A percentile compares a stretch with the other conserved stretches of the same genome.
Evolutionary conservation across 2,113 vertebrate genomes (phyloP).

Genomic region (Bolborhynchus lineola): DNA sequence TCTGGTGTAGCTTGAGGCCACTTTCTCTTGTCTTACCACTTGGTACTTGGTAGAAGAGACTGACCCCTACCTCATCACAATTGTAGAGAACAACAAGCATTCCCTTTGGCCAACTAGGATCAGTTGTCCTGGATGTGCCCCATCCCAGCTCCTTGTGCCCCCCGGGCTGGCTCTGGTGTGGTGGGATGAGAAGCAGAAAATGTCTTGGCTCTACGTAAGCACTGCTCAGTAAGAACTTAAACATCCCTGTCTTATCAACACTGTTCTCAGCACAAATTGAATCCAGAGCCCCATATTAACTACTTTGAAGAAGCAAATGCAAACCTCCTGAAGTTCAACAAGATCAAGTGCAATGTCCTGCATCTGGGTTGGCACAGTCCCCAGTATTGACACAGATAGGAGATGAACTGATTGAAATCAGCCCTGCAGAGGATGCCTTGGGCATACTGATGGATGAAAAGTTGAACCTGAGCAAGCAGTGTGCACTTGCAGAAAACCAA

Average conservation of each 20-base stretch:
- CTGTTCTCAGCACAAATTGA: background rate
- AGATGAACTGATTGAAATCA: background rate
- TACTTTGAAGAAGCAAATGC: background rate
- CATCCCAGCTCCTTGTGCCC: background rate
- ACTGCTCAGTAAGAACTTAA: background rate
- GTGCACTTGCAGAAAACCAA: background rate
- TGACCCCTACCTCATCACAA: rapidly evolving
- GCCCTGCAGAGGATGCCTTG: background rate
- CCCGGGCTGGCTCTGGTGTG: background rate
- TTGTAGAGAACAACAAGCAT: background rate
- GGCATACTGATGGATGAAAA: background rate
- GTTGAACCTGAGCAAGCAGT: rapidly evolving
- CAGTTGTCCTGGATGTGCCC: background rate
- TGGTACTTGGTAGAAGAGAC: background rate
- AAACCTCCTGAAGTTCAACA: background rate
- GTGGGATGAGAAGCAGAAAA: background rate
- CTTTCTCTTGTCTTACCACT: background rate
- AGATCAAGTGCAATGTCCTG: background rate
- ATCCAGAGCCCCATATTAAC: background rate
- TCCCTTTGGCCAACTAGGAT: background rate
- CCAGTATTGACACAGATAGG: background rate
- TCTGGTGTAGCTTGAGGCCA: rapidly evolving
- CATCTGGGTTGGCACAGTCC: too few species aligned
- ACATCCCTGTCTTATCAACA: background rate
- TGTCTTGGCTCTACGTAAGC: background rate